Evolutionary conservation across 1,140 invertebrate species (phyloP), one percentile per base, ranked within the genome.

Genomic region (Drosophila burlai): DNA sequence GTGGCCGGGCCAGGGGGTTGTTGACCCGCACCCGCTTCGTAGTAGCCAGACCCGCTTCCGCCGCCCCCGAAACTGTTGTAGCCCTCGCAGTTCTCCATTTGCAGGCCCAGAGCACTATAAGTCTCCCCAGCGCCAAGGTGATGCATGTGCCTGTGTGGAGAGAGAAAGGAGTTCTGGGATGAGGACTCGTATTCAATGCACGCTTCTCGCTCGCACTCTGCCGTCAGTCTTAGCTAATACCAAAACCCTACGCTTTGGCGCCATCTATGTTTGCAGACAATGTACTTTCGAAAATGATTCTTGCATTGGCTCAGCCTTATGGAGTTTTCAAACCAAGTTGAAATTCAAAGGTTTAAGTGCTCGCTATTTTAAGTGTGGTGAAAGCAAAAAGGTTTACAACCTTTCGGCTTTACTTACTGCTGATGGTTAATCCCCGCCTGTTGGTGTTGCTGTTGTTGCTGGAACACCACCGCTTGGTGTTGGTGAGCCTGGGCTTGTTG

Each of bases 21-120:
- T 50, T 86, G 83, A 47, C 66, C 45, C 31, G 81, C 45, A 47
- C 66, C 45, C 31, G 81, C 45, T 36, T 91, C 89, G 52, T 87
- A 89, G 66, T 87, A 87, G 15, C 77, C 63, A n/a, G 61, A 54
- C 2, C 45, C 42, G 42, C 24, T 65, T 4, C 64, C 49, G n/a
- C 42, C 61, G 26, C 65, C 78, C n/a, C 77, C 86, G 26, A 90
- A 90, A 31, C 76, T 90, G 49, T 90, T 90, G 77, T 86, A 91
- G 46, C 91, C 79, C 64, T 93, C 93, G 67, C 89, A 91, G 54
- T 93, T 93, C 31, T 91, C 86, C 50, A 93, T 92, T 78, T 92
- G 91, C 47, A 92, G 49, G 3, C 91, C 73, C 18, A 93, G 72
- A n/a, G 93, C 93, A 42, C 84, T 92, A 15, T 92, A 92, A 7